Conservation (phyloP, 2,797 vertebrate species). For the Leptatherina wallacei region DNA sequence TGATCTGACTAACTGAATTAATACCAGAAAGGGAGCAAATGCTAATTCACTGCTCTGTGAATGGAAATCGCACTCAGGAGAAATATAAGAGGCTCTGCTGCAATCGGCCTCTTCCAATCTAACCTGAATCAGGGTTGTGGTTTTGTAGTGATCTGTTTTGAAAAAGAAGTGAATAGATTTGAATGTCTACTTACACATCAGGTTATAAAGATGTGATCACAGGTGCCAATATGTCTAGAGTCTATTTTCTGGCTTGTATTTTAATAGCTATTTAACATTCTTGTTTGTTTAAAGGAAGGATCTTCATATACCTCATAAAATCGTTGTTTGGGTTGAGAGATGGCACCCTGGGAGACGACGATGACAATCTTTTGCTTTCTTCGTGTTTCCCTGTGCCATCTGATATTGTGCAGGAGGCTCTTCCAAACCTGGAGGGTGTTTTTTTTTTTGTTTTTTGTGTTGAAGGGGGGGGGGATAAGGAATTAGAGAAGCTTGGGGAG, state of each 20-base stretch:
- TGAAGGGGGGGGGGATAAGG: conserved; percentile 17
- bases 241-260: conserved; percentile 46
- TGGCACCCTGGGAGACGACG: conserved; percentile 44
- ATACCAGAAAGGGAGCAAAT: conserved; percentile 63
- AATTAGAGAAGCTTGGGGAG: conserved; percentile 43
- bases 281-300: conserved; percentile 53
- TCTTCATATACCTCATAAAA: conserved; percentile 73
- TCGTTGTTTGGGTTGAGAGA: conserved; percentile 45
- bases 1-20: conserved; percentile 62
- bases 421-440: conserved; percentile 26
- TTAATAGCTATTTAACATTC: conserved; percentile 53
- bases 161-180: background rate
- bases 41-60: conserved; percentile 56
- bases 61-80: conserved; percentile 70
- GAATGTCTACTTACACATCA: conserved; percentile 35
- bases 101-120: conserved; percentile 50
- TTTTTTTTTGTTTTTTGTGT: background rate
- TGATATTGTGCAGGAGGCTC: conserved; percentile 50
- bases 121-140: conserved; percentile 66
- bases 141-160: conserved; percentile 46
- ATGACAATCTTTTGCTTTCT: conserved; percentile 52
- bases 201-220: conserved; percentile 53
- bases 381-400: conserved; percentile 50
- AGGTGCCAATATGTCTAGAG: conserved; percentile 62
- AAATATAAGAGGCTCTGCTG: conserved; percentile 49